Conservation (phyloP, 1,140 invertebrate species). For the Panagrolaimus sp. region DNA sequence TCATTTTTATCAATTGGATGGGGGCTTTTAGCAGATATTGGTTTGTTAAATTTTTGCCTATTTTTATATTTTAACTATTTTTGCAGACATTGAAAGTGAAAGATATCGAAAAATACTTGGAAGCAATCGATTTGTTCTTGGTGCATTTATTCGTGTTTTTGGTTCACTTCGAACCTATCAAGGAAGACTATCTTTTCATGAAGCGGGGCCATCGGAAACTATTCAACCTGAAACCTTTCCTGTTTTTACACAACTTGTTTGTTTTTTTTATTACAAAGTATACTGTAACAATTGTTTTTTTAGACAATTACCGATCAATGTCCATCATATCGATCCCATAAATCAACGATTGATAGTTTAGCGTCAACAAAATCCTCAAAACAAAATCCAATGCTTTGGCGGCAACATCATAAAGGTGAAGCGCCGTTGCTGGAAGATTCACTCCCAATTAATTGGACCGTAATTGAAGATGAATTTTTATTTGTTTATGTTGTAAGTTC, state of each 20-base stretch:
- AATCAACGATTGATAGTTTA: too few relatives aligned
- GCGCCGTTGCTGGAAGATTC: not conserved
- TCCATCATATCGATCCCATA: not conserved
- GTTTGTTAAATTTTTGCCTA: not conserved
- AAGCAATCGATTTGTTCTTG: not conserved
- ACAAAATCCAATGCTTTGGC: not conserved
- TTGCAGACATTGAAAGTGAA: slow-evolving; percentile 11
- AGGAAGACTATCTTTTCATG: not conserved
- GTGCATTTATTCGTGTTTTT: not conserved
- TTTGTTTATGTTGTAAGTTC: slow-evolving; percentile 9
- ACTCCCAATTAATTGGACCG: not conserved
- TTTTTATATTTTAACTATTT: not conserved
- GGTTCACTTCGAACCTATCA: not conserved
- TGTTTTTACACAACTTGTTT: not conserved
- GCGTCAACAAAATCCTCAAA: too few relatives aligned
- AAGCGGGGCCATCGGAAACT: not conserved
- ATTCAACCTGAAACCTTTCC: not conserved
- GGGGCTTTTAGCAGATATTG: slow-evolving; percentile 10
- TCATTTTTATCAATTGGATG: slow-evolving; percentile 3
- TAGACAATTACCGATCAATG: not conserved
- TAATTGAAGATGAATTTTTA: slow-evolving; percentile 2
- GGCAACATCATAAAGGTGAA: not conserved
- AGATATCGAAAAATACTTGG: not conserved
- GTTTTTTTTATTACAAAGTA: too few relatives aligned
- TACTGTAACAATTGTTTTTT: too few relatives aligned